phyloP scores from a whole-genome alignment of 35 echinoderm and acorn worm species.

The Heliocidaris tuberculata region DNA sequence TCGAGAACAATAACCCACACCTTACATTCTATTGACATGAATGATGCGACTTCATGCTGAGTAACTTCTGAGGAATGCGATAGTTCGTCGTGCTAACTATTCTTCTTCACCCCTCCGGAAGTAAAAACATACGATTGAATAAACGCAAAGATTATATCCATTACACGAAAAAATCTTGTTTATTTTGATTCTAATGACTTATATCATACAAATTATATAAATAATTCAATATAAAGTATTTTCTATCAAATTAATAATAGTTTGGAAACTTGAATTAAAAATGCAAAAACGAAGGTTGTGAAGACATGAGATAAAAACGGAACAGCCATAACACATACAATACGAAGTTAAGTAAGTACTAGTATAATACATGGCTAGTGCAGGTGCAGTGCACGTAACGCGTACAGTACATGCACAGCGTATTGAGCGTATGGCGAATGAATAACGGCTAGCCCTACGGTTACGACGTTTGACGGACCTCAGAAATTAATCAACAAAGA shows the following conservation, averaged over 20 bases:
- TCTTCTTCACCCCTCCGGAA: background rate
- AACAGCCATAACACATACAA: background rate
- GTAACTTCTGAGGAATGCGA: background rate
- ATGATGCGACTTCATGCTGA: conserved; percentile 3
- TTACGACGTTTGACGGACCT: too few species aligned
- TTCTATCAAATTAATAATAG: too few species aligned
- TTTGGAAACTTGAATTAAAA: too few species aligned
- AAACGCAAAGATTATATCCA: too few species aligned
- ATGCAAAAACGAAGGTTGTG: too few species aligned
- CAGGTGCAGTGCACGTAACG: too few species aligned
- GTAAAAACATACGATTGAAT: background rate
- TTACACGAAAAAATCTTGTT: background rate
- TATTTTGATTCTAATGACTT: background rate
- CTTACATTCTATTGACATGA: conserved; percentile 3
- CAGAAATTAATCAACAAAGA: background rate
- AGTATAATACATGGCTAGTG: too few species aligned
- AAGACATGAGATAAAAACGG: background rate
- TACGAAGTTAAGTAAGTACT: too few species aligned
- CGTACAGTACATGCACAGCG: too few species aligned
- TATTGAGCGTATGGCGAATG: too few species aligned
- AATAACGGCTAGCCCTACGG: too few species aligned
- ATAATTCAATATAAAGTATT: background rate
- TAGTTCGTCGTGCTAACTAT: background rate
- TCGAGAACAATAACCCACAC: background rate
- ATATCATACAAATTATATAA: background rate